Evolutionary conservation across 2,797 vertebrate species (phyloP), one percentile per base, ranked within the genome.

Genomic region (Selene dorsalis): DNA sequence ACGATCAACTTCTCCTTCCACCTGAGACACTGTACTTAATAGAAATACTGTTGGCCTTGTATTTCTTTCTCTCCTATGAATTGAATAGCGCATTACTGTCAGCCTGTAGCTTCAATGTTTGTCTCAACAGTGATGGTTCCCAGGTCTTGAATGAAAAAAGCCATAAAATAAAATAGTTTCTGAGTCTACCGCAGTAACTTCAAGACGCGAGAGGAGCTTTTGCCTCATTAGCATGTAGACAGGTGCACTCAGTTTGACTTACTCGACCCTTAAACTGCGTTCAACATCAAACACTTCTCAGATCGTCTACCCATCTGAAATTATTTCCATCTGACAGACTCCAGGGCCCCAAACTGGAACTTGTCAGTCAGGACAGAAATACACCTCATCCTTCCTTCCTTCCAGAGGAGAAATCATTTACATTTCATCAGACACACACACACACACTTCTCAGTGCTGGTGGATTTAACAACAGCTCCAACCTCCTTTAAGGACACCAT

Each of bases 141-240:
- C 32, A 35, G 32, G 32, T 35, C 32, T 35, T 35, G 7, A 35
- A 35, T 35, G 2, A 35, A 35, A 35, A 35, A 35, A 35, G 7
- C 7, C 30, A 32, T 32, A 35, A 35, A 35, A 35, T 9, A 24
- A 47, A 38, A 68, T 24, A 18, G 28, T 67, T 53, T n/a, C 48
- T 59, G 56, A 70, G 56, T 52, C 3, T 17, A 10, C 60, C 22
- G 32, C 48, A 28, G 58, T 20, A 38, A 57, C 28, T 16, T 78
- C 6, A 7, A 52, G 60, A 47, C 6, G 43, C 1, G 3, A 22
- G 14, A 28, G 20, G 41, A 79, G 58, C 16, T 63, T 9, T 12
- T 0, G 30, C 52, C 81, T 89, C 62, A 87, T 92, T 84, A 69
- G 76, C 28, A 87, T 91, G 80, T 87, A 87, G 75, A 84, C 70